Evolutionary conservation across 2,888 invertebrate genomes (phyloP), one percentile per base, ranked within the genome.

Genomic region (Microplitis manilae): DNA sequence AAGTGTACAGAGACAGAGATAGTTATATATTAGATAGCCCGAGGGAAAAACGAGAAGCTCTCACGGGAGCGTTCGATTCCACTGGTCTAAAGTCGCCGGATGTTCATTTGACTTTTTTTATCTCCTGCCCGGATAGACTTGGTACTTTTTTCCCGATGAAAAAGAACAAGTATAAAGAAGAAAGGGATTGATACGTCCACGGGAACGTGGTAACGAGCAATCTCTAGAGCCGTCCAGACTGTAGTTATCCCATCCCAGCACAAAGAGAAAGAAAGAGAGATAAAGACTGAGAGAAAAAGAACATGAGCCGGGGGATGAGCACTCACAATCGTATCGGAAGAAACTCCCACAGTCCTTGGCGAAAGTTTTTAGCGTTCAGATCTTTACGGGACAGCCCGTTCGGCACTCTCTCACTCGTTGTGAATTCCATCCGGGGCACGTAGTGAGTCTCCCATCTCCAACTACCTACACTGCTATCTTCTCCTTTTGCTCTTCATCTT

Each of bases 301-400:
- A 30, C 30, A 30, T 30, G 30, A 30, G 30, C 30, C 30, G 30
- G 30, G 30, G 30, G 30, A 30, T 30, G 30, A 30, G 30, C 60
- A 38, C 71, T 69, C 69, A n/a, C 64, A 62, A 83, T 79, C 79
- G 82, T 81, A 80, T 81, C 82, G 84, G 69, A 68, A 75, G 68
- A 77, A 72, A 78, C 73, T 71, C 74, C 65, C 68, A 77, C 64
- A 75, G 68, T 62, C 76, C 59, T 61, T 67, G 71, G 72, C 64
- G 75, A 78, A 79, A 79, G 61, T 85, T 84, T 86, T 86, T 82
- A 85, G 82, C 82, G 81, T 77, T 69, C 73, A 79, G 83, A 85
- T 85, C 82, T 84, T 84, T 83, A 84, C 85, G 84, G 86, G 83
- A 83, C 84, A 83, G 80, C 77, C 64, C 62, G 68, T 38, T 41